Percentiles rank a stretch among this genome's conserved stretches.
These are phyloP conservation scores for Andrena praecox DNA, from an alignment of 2,888 invertebrate species.

Conservation along the genomic window DNA sequence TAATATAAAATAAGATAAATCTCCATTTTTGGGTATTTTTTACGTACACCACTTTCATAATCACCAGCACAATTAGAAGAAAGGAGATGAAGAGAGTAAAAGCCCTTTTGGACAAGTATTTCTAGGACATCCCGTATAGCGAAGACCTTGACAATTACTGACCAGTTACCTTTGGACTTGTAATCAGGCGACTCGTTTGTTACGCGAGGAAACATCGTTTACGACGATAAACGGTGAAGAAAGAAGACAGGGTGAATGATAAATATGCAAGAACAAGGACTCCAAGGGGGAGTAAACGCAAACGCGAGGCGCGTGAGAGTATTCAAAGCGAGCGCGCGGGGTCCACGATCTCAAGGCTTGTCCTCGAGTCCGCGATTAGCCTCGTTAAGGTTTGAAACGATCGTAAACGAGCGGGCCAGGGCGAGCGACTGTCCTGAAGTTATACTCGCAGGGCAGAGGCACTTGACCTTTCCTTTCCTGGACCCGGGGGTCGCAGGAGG, in stretches of 20 bases:
- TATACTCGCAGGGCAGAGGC: slow-evolving; percentile 12
- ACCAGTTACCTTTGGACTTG: too few relatives aligned
- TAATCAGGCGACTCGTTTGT: neutral
- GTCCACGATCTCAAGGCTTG: slow-evolving; percentile 37
- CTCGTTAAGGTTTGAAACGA: slow-evolving; percentile 68
- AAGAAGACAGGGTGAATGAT: neutral
- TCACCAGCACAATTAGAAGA: too few relatives aligned
- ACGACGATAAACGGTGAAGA: neutral
- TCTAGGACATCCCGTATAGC: too few relatives aligned
- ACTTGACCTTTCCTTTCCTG: slow-evolving; percentile 26
- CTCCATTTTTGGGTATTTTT: too few relatives aligned
- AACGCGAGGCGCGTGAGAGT: slow-evolving; percentile 13
- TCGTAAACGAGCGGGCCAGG: slow-evolving; percentile 61
- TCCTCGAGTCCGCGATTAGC: slow-evolving; percentile 56
- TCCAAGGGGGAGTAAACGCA: neutral
- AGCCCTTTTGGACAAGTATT: too few relatives aligned
- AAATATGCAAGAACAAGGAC: neutral
- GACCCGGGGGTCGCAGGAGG: neutral
- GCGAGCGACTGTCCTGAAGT: slow-evolving; percentile 21
- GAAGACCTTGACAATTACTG: too few relatives aligned
- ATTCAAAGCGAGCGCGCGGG: slow-evolving; percentile 28
- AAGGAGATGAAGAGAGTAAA: too few relatives aligned
- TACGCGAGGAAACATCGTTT: neutral
- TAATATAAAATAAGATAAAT: too few relatives aligned
- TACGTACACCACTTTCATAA: too few relatives aligned